phyloP scores from a whole-genome alignment of 2,888 invertebrate species.

The Galerucella pusilla region DNA sequence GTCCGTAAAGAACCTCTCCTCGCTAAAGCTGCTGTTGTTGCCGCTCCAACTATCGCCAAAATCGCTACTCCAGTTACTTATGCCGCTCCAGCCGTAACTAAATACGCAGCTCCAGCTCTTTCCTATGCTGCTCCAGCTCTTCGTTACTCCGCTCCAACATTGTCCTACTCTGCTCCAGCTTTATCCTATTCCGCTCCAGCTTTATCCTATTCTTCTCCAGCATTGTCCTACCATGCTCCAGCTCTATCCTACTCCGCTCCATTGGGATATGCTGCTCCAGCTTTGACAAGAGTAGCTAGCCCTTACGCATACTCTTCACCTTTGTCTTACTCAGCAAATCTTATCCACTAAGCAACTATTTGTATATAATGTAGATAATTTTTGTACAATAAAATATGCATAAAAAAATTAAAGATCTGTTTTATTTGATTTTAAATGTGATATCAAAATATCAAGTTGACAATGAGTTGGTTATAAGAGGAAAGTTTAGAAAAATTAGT shows the following conservation, averaged over 20 bases:
- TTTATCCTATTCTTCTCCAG: slow-evolving; percentile 9
- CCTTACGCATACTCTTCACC: neutral
- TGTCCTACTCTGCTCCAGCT: neutral
- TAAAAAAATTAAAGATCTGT: neutral
- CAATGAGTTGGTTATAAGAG: too few species aligned
- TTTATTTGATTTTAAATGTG: neutral
- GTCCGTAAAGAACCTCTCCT: slow-evolving; percentile 66
- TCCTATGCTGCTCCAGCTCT: slow-evolving; percentile 26
- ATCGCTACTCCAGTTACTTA: slow-evolving; percentile 54
- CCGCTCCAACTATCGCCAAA: slow-evolving; percentile 53
- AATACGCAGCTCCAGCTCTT: slow-evolving; percentile 47
- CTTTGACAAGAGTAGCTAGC: slow-evolving; percentile 3
- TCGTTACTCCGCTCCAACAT: neutral
- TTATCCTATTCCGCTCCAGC: neutral
- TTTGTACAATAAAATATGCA: neutral
- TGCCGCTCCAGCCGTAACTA: slow-evolving; percentile 36
- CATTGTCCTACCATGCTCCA: slow-evolving; percentile 11
- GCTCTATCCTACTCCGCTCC: neutral
- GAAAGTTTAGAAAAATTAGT: too few species aligned
- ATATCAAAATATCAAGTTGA: too few species aligned
- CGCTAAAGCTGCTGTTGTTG: slow-evolving; percentile 48
- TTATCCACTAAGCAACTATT: neutral
- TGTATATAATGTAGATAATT: slow-evolving; percentile 3
- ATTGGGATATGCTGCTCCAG: slow-evolving; percentile 22
- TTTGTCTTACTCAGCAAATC: neutral